A percentile compares a stretch with the other conserved stretches of the same genome.
Conservation (phyloP, 2,113 vertebrate genomes). For the Dipodomys stephensi region DNA sequence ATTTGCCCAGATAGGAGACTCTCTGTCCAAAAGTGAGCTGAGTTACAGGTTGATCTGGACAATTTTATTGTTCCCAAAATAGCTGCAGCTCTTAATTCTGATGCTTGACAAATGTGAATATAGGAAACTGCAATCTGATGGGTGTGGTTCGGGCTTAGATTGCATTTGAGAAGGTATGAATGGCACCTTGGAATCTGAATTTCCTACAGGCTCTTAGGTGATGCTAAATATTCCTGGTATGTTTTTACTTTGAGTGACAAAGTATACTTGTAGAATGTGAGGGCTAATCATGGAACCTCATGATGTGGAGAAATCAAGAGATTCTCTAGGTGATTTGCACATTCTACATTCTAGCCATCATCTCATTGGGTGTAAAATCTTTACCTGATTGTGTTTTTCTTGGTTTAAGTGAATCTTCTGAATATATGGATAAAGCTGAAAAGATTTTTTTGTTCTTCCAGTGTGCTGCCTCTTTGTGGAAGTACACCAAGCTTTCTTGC, state of each 20-base stretch:
- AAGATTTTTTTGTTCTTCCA: not conserved
- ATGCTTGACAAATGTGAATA: slow-evolving; percentile 9
- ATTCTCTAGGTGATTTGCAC: not conserved
- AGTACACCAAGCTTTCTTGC: not conserved
- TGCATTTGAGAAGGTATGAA: not conserved
- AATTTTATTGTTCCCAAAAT: not conserved
- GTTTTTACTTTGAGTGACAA: not conserved
- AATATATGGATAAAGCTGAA: not conserved
- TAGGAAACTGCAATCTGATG: not conserved
- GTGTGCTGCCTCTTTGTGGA: not conserved
- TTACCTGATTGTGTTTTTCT: not conserved
- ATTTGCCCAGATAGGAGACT: not conserved
- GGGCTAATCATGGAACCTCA: not conserved
- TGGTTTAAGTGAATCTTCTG: not conserved
- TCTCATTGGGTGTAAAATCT: not conserved
- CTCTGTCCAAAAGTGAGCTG: not conserved
- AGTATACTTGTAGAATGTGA: not conserved
- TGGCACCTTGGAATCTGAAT: not conserved
- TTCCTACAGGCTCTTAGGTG: not conserved
- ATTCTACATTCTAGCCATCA: not conserved
- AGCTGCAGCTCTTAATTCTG: not conserved
- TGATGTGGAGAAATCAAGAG: not conserved
- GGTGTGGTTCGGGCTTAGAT: not conserved
- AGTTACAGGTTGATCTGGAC: not conserved
- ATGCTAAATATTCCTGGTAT: not conserved